Evolutionary conservation across 2,113 vertebrate genomes (phyloP).

Genomic region (Archilochus colubris): DNA sequence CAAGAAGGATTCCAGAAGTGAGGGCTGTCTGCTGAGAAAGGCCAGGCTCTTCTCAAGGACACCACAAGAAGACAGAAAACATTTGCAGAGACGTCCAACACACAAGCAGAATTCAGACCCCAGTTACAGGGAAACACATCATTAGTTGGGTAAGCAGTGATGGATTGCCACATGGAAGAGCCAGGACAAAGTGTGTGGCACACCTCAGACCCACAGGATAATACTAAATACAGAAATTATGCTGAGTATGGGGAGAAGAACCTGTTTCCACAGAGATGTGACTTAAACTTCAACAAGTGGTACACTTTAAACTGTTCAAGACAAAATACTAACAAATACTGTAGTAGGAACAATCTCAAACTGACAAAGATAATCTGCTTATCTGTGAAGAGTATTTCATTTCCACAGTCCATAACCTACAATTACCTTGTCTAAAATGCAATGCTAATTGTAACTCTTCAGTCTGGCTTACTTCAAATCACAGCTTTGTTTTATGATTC

Average conservation of each 20-base stretch:
- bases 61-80: neutral
- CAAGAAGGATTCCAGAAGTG: slow-evolving; percentile 29
- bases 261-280: neutral
- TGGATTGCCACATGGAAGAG: neutral
- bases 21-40: slow-evolving; percentile 3
- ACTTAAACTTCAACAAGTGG: neutral
- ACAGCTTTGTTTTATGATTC: neutral
- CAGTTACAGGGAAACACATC: neutral
- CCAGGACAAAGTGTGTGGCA: neutral
- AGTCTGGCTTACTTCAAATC: neutral
- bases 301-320: neutral
- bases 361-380: neutral
- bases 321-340: neutral
- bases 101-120: neutral
- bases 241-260: neutral
- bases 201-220: neutral
- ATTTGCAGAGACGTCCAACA: neutral
- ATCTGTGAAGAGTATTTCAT: neutral
- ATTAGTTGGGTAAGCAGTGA: neutral
- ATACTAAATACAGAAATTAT: neutral
- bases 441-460: neutral
- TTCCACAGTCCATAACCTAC: neutral
- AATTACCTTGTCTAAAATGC: neutral
- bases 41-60: neutral
- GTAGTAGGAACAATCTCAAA: neutral